Base-by-base conservation (phyloP, 2,113 vertebrate genomes). In the Prinia subflava region DNA sequence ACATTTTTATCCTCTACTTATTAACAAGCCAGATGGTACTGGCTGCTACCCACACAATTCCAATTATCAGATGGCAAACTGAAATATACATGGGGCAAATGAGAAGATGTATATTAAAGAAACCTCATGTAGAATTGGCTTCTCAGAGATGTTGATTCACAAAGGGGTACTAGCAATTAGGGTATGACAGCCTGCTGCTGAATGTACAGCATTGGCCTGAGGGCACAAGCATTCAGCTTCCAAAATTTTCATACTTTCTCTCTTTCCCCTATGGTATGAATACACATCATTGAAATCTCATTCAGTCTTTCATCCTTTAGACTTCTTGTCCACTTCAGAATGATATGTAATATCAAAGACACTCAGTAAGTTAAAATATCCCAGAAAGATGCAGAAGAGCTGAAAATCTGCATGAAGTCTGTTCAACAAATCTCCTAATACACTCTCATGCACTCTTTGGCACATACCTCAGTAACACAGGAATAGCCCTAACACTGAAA, bases 21-120 rank as follows among this genome's bases (percentile, higher is more conserved):
- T 97, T 97, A 96, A 94, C 95, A 97, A 97, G 95, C 94, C 96
- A 97, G 96, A 97, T 97, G 96, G 96, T 92, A 96, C 94, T 69
- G 96, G 92, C 96, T 97, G 96, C 94, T 95, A 95, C 94, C 93
- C 96, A 94, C 95, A 95, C 94, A 95, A 96, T 94, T 97, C 95
- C 92, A 96, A 96, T 97, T 97, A 96, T 96, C 96, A 96, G 96
- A 96, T 95, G 94, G 95, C 92, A 96, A 97, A 97, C 95, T 95
- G 94, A 94, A 97, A 94, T 97, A 96, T 97, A 96, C 41, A 55
- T 96, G 90, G 96, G 95, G 95, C 93, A 97, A 95, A 97, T 94
- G 94, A 93, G 95, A 96, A 93, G 92, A 97, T 90, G 90, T 96
- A 92, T 93, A 96, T 95, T 97, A 96, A 96, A 93, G 93, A 94